A percentile compares a stretch with the other conserved stretches of the same genome.
Evolutionary conservation across 1,140 invertebrate genomes (phyloP).

Genomic region (Chironomus tepperi): DNA sequence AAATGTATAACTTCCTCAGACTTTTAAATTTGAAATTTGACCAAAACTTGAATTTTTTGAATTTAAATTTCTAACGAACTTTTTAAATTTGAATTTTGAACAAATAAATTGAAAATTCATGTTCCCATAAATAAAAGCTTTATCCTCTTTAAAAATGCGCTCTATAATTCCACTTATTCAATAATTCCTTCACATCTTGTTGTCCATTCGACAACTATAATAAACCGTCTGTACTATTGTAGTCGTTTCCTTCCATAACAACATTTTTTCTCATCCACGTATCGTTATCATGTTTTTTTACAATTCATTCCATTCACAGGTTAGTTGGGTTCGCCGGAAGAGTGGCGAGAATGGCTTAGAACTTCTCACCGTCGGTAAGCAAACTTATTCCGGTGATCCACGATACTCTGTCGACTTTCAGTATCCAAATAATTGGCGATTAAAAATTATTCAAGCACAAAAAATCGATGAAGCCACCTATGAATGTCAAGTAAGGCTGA

Average conservation of each 20-base stretch:
- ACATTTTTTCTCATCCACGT: not conserved
- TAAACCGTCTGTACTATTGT: too few species aligned
- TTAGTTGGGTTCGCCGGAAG: constrained; percentile 60
- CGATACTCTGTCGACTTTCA: constrained; percentile 64
- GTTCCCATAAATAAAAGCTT: too few species aligned
- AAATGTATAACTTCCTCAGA: too few species aligned
- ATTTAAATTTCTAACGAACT: too few species aligned
- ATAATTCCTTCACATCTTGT: too few species aligned
- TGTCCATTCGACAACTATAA: too few species aligned
- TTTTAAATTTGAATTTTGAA: too few species aligned
- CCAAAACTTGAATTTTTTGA: too few species aligned
- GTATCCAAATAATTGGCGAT: constrained; percentile 67
- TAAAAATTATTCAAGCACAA: constrained; percentile 58
- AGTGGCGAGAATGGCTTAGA: constrained; percentile 51
- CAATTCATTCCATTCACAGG: constrained; percentile 39
- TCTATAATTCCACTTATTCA: too few species aligned
- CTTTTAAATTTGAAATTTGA: too few species aligned
- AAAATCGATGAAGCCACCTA: constrained; percentile 63
- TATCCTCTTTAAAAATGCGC: too few species aligned
- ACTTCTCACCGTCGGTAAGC: constrained; percentile 56
- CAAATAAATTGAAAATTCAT: too few species aligned
- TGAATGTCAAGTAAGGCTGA: constrained; percentile 53
- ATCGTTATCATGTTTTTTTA: constrained; percentile 3
- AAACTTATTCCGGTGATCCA: constrained; percentile 63
- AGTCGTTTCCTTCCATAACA: not conserved